Base-by-base conservation (phyloP, 2,113 vertebrate species). In the Cynocephalus volans region DNA sequence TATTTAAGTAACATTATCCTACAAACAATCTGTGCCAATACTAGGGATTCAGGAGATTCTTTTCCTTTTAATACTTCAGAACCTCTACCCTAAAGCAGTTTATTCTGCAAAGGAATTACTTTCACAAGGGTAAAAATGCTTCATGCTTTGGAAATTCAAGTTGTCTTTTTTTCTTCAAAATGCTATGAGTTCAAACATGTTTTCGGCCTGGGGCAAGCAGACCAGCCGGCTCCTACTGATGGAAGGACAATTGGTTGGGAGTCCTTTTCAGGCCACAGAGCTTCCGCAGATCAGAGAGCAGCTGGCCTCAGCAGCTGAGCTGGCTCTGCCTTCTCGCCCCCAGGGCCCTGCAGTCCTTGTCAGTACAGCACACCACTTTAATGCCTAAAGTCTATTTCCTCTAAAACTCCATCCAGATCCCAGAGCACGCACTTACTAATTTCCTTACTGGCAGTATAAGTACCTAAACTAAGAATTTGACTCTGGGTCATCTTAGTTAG, bases 111-210 rank as follows among this genome's bases (percentile, higher is more conserved):
- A 80, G 23, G 60, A 92, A 64, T 86, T 54, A 31, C 54, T 85
- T 80, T 92, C 28, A 76, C 9, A 64, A 69, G 45, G 83, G 9
- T 50, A 17, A 88, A 90, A 52, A 18, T 64, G 19, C 54, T 73
- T 87, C 45, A 31, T 88, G 28, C 13, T 87, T 84, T 90, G 54
- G 36, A 95, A 97, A 93, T 19, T 60, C 50, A 81, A 69, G 14
- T 72, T 85, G 26, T 88, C 41, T 77, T 73, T 84, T 67, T 79
- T 79, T 90, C 54, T 84, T 89, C 56, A 36, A 41, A 52, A 26
- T 67, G 50, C 36, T 73, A 8, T 64, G 24, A 90, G 54, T 24
- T 19, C 67, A 77, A 69, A 18, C 21, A 0, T 65, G 31, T 48
- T 56, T 87, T 72, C 14, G 15, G 48, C 48, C 58, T 67, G 45